Conservation (phyloP, 2,888 invertebrate genomes). For the Mesoligia furuncula region DNA sequence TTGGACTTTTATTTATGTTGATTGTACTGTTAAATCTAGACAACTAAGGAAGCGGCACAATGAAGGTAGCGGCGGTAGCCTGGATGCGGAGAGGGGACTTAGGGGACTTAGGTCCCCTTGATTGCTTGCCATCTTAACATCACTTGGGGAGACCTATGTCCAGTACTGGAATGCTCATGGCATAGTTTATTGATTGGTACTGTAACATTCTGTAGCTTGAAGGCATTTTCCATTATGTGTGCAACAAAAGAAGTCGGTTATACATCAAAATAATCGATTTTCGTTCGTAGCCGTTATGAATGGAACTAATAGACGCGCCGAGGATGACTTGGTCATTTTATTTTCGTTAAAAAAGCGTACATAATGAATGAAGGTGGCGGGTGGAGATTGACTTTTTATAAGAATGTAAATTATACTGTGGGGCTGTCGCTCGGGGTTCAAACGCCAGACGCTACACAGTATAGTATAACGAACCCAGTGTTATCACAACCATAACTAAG, state of each 20-base stretch:
- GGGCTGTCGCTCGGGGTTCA: conserved; percentile 15
- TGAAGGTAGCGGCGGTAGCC: background rate
- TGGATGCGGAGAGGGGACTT: background rate
- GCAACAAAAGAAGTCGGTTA: conserved; percentile 43
- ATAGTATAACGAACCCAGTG: background rate
- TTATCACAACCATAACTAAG: conserved; percentile 8
- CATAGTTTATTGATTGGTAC: background rate
- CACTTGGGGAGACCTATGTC: too few species aligned
- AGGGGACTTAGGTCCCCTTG: too few species aligned
- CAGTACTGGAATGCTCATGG: background rate
- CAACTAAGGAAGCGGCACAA: too few species aligned
- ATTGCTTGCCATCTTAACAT: background rate
- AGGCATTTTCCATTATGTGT: conserved; percentile 16
- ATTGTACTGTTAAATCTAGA: background rate
- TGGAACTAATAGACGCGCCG: conserved; percentile 31
- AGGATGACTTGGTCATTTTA: conserved; percentile 43
- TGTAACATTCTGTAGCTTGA: background rate
- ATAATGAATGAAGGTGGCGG: conserved; percentile 33
- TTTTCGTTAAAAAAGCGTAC: conserved; percentile 39
- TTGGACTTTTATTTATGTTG: background rate
- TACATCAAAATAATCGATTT: conserved; percentile 51
- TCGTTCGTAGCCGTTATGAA: conserved; percentile 33
- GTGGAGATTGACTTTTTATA: conserved; percentile 16
- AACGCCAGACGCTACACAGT: background rate
- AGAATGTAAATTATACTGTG: conserved; percentile 27